These are phyloP conservation scores for Bothrops jararaca DNA, from an alignment of 2,113 vertebrate species.

Conservation along the genomic window DNA sequence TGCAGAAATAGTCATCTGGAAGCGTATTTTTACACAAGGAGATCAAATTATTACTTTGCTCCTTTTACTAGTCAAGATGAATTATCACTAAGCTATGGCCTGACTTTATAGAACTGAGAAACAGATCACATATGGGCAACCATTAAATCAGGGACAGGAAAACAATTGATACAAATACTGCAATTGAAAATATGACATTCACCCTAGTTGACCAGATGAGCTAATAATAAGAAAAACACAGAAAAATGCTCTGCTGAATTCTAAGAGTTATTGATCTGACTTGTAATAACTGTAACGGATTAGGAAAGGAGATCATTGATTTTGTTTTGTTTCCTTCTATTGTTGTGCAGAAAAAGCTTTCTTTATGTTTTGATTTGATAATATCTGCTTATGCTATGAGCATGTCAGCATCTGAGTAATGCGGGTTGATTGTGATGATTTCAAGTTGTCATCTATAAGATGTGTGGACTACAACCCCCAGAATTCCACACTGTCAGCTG, in stretches of 20 bases:
- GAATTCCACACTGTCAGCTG: not conserved
- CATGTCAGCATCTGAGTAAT: not conserved
- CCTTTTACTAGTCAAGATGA: conserved; percentile 28
- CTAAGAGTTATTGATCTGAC: conserved; percentile 2
- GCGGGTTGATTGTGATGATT: not conserved
- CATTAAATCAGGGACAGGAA: conserved; percentile 40
- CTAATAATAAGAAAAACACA: not conserved
- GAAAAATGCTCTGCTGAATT: not conserved
- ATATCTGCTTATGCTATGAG: not conserved
- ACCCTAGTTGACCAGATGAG: conserved; percentile 19
- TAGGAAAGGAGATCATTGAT: not conserved
- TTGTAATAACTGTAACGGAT: not conserved
- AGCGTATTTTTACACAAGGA: not conserved
- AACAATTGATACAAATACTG: conserved; percentile 36
- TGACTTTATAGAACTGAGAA: conserved; percentile 28
- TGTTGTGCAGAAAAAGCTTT: not conserved
- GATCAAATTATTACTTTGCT: conserved; percentile 1
- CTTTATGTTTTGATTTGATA: not conserved
- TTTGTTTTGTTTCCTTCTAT: not conserved
- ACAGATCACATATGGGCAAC: conserved; percentile 36
- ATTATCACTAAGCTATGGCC: conserved; percentile 13
- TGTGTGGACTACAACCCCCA: not conserved
- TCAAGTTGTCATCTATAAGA: not conserved
- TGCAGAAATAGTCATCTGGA: not conserved
- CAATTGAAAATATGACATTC: conserved; percentile 40